phyloP scores from a whole-genome alignment of 2,113 vertebrate species.

The Oxyruncus cristatus region DNA sequence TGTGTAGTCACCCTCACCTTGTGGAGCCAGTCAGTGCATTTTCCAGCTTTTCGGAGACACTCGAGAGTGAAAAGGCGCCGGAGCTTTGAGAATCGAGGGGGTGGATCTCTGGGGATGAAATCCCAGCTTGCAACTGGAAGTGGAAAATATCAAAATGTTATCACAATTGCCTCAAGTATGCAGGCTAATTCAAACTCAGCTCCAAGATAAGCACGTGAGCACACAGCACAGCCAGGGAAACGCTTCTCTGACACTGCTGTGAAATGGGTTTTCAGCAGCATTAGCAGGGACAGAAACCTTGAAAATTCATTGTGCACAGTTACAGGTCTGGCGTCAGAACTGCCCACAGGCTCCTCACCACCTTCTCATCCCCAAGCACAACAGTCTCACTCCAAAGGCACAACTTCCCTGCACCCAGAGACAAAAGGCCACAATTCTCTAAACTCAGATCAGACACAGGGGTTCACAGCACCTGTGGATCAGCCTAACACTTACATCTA shows the following conservation, averaged over 20 bases:
- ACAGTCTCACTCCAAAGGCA: neutral
- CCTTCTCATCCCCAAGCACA: neutral
- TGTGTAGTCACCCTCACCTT: neutral
- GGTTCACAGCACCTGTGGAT: neutral
- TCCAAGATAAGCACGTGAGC: slow-evolving; percentile 6
- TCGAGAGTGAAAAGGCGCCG: neutral
- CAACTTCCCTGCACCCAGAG: neutral
- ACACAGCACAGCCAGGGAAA: neutral
- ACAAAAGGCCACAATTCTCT: neutral
- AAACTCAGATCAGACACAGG: neutral
- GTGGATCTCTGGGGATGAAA: slow-evolving; percentile 21
- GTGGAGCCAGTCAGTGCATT: neutral
- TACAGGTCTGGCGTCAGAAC: neutral
- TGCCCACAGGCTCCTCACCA: neutral
- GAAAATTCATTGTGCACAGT: neutral
- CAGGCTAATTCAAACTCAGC: slow-evolving; percentile 21
- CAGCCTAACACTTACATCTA: neutral
- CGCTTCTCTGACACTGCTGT: neutral
- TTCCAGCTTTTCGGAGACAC: neutral
- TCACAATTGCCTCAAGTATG: slow-evolving; percentile 20
- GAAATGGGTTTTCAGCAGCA: neutral
- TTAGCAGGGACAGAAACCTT: neutral
- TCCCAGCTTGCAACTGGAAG: slow-evolving; percentile 36
- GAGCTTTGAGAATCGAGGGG: slow-evolving; percentile 14
- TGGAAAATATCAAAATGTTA: slow-evolving; percentile 44